phyloP scores from a whole-genome alignment of 1,140 invertebrate species.

The Pseudomyrmex sp. region DNA sequence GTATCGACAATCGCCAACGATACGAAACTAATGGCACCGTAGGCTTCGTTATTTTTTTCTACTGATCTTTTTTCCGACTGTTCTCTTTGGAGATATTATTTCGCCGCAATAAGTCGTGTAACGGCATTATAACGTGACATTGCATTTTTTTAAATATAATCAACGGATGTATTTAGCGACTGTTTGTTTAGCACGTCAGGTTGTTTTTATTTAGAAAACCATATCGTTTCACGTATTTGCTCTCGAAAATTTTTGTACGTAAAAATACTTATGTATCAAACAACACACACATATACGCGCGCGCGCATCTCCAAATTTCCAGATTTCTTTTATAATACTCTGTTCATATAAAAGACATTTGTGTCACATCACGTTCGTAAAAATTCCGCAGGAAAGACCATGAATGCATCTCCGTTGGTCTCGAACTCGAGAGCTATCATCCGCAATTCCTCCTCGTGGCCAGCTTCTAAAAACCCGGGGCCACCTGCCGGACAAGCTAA shows the following conservation, averaged over 20 bases:
- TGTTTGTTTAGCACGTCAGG: neutral
- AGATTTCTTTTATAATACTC: slow-evolving; percentile 6
- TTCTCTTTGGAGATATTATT: slow-evolving; percentile 14
- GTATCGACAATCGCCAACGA: slow-evolving; percentile 71
- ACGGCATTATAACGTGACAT: neutral
- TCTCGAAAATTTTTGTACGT: neutral
- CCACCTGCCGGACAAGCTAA: slow-evolving; percentile 78
- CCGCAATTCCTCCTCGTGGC: slow-evolving; percentile 64
- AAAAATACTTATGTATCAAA: neutral
- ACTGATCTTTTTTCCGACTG: slow-evolving; percentile 26
- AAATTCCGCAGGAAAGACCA: slow-evolving; percentile 12
- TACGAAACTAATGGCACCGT: slow-evolving; percentile 71
- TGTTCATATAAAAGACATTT: neutral
- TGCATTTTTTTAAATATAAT: neutral
- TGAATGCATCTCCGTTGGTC: slow-evolving; percentile 48
- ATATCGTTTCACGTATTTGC: neutral
- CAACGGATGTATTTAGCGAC: neutral
- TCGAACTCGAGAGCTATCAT: slow-evolving; percentile 60
- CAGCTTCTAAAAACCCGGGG: slow-evolving; percentile 74
- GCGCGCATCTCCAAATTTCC: neutral
- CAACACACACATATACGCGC: neutral
- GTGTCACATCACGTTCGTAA: neutral
- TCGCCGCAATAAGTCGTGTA: neutral
- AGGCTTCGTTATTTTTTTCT: slow-evolving; percentile 68
- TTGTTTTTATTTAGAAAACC: neutral